A percentile compares a stretch with the other conserved stretches of the same genome.
Evolutionary conservation across 30 jellyfish, hydroid and myxozoan species (phyloP).

Genomic region (Catostylus mosaicus): DNA sequence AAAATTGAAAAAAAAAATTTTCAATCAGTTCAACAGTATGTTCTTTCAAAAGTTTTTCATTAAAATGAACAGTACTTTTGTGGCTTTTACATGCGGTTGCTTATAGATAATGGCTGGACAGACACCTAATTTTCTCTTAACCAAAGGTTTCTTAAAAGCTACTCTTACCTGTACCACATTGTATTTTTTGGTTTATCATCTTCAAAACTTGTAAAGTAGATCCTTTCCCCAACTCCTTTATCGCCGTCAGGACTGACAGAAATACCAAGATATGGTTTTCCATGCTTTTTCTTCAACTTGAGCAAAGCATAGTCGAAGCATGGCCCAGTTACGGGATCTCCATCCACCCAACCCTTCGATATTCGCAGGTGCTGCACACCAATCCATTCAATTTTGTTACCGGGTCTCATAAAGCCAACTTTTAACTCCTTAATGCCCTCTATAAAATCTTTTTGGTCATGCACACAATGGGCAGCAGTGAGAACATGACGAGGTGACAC

Average conservation of each 20-base stretch:
- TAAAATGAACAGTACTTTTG: too few species aligned
- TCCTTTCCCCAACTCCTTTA: conserved; percentile 92
- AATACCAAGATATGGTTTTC: conserved; percentile 79
- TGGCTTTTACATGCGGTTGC: too few species aligned
- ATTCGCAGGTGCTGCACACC: conserved; percentile 79
- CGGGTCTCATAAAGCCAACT: conserved; percentile 78
- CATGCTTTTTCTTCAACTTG: conserved; percentile 69
- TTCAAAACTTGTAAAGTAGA: conserved; percentile 94
- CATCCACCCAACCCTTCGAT: conserved; percentile 98
- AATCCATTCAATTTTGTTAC: conserved; percentile 65
- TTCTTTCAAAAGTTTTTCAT: too few species aligned
- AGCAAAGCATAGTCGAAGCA: conserved; percentile 94
- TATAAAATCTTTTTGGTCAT: conserved; percentile 92
- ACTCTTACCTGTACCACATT: conserved; percentile 94
- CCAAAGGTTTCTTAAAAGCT: background rate
- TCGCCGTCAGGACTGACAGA: conserved; percentile 87
- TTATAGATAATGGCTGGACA: background rate
- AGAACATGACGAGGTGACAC: conserved; percentile 98
- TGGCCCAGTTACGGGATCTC: conserved; percentile 89
- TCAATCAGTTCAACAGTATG: too few species aligned
- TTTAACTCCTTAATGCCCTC: conserved; percentile 80
- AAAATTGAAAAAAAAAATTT: too few species aligned
- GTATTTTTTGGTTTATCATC: conserved; percentile 97
- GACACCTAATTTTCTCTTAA: background rate
- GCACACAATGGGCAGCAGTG: conserved; percentile 99